Evolutionary conservation across 2,797 vertebrate species (phyloP), one percentile per base, ranked within the genome.

Genomic region (Falco columbarius): DNA sequence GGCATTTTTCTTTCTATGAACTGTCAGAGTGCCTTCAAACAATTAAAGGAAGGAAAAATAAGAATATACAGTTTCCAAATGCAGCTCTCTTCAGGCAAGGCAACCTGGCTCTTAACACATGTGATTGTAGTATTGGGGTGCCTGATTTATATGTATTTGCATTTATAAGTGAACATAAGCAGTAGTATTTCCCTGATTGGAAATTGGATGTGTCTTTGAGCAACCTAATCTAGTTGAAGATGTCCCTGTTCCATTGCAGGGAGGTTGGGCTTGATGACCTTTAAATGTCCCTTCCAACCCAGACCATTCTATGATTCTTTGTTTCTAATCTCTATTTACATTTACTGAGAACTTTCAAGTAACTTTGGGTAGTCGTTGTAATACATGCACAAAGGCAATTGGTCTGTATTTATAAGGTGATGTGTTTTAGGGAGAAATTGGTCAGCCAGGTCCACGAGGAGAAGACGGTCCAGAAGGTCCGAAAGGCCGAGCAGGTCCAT

Each of bases 401-500:
- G 18, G 52, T 83, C 51, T 47, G 20, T 89, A 66, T 84, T 97
- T 81, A 96, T 38, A 71, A 56, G 36, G 11, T 49, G 71, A 24
- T 97, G 17, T 97, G 18, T 96, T 97, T 91, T 77, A 98, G 98
- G 98, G 98, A 88, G 98, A 98, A 97, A 94, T 98, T 91, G 98
- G 98, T 56, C 97, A 98, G 63, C 32, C 98, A 11, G 99, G 99
- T 20, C 65, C 99, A 36, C 98, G 99, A 92, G 99, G 99, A 98
- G 99, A 99, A 93, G 99, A 99, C 27, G 99, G 99, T 71, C 99
- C 99, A 14, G 99, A 99, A 98, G 99, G 99, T 88, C 99, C 99
- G 9, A 99, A 99, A 98, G 99, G 99, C 77, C 98, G 99, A 95
- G 58, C 99, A 3, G 99, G 99, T 58, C 99, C 99, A 65, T 98